Evolutionary conservation across 2,797 vertebrate genomes (phyloP), one percentile per base, ranked within the genome.

Genomic region (Melopsittacus undulatus): DNA sequence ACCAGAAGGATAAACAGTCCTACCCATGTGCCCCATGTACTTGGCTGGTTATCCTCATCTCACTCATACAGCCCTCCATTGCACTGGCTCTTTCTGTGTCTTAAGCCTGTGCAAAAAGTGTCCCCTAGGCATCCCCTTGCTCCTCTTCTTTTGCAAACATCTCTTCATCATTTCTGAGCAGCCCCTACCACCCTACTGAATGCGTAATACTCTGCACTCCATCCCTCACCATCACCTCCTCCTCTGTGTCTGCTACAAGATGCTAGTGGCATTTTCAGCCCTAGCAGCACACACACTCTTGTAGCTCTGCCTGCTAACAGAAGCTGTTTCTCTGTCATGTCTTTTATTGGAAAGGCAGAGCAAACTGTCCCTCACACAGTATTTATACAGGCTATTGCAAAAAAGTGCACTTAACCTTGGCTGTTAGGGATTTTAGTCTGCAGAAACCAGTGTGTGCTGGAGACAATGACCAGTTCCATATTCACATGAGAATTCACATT

Each of bases 261-360:
- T 64, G 64, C 73, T 72, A 64, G 73, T 57, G 69, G 62, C 79
- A 77, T 94, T 92, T 94, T 87, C 89, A 92, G 69, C 48, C 45
- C 43, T 87, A 88, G 90, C 45, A 77, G 38, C 62, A 64, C 40
- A 52, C 30, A 20, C 12, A 1, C 30, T 57, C 52, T 61, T 72
- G 56, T 70, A 81, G 73, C 42, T 64, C 72, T 83, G 64, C 40
- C 57, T 88, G 62, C 83, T 62, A 80, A 86, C 38, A 92, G 87
- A 74, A 81, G 45, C 52, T 83, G 45, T 76, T 87, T 92, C 79
- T 92, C 51, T 75, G 73, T 63, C 42, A 8, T 62, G 45, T 15
- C 38, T 79, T 34, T 77, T 75, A 73, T 83, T 92, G 68, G 51
- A 83, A 89, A 83, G 27, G 69, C 79, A 92, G 46, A 57, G 45